Percentiles rank a stretch among this genome's conserved stretches.
These are phyloP conservation scores for Pachymerium ferrugineum DNA, from an alignment of 2,888 invertebrate species.

Conservation along the genomic window DNA sequence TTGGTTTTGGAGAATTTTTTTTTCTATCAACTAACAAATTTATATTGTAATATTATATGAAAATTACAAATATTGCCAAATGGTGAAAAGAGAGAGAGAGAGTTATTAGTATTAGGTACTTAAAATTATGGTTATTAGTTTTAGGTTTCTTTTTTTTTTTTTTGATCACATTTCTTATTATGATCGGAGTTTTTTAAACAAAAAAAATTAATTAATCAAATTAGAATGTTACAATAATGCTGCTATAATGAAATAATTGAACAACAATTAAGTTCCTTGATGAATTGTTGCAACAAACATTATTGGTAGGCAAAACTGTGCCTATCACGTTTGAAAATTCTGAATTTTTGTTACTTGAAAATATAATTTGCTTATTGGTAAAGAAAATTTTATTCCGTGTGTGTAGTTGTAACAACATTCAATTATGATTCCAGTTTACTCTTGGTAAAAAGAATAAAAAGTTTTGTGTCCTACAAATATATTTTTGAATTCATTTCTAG, in stretches of 20 bases:
- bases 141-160: neutral
- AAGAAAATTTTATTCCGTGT: constrained; percentile 4
- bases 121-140: neutral
- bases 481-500: neutral
- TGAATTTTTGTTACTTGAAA: neutral
- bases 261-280: too few species aligned
- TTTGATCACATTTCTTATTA: neutral
- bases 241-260: neutral
- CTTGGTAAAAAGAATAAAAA: constrained; percentile 13
- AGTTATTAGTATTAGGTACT: too few species aligned
- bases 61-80: too few species aligned
- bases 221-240: neutral
- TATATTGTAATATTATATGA: neutral
- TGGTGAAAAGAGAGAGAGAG: too few species aligned
- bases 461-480: neutral
- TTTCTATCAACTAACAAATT: neutral
- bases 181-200: neutral
- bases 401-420: constrained; percentile 13
- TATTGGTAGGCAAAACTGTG: constrained; percentile 9
- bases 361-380: neutral
- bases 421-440: constrained; percentile 4
- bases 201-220: neutral
- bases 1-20: neutral
- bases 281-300: constrained; percentile 2
- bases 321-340: neutral